A percentile compares a stretch with the other conserved stretches of the same genome.
Conservation (phyloP, 35 echinoderm and acorn worm genomes). For the Lytechinus pictus region DNA sequence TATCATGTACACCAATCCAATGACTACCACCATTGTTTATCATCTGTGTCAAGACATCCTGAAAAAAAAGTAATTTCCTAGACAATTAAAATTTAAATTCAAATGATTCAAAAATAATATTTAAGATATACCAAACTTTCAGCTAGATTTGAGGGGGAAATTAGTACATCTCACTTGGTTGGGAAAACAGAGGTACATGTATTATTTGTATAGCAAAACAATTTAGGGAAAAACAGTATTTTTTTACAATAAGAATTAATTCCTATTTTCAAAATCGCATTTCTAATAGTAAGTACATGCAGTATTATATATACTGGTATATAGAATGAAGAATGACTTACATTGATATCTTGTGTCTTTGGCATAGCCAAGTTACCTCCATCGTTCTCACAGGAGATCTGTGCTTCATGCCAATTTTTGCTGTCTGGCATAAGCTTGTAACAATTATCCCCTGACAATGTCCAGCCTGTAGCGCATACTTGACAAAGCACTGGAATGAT, state of each 20-base stretch:
- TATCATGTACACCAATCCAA: constrained; percentile 92
- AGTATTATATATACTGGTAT: too few relatives aligned
- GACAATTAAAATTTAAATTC: too few relatives aligned
- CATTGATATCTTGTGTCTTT: constrained; percentile 67
- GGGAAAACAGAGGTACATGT: too few relatives aligned
- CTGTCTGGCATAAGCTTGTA: constrained; percentile 43
- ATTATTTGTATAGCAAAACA: too few relatives aligned
- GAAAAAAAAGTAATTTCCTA: neutral
- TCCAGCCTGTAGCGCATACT: constrained; percentile 68
- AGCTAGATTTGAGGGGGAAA: too few relatives aligned
- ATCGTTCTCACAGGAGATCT: constrained; percentile 54
- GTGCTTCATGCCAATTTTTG: constrained; percentile 57
- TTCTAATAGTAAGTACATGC: neutral
- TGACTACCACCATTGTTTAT: neutral
- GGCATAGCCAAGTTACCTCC: constrained; percentile 58
- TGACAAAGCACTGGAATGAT: constrained; percentile 35
- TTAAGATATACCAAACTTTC: too few relatives aligned
- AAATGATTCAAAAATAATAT: too few relatives aligned
- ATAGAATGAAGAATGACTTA: constrained; percentile 26
- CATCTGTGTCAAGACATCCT: constrained; percentile 23
- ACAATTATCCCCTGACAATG: constrained; percentile 56
- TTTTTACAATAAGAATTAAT: too few relatives aligned
- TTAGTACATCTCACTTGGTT: too few relatives aligned
- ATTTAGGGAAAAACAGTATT: too few relatives aligned
- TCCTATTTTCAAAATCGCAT: too few relatives aligned